Evolutionary conservation across 2,888 invertebrate species (phyloP).

Genomic region (Agonum fuliginosum): DNA sequence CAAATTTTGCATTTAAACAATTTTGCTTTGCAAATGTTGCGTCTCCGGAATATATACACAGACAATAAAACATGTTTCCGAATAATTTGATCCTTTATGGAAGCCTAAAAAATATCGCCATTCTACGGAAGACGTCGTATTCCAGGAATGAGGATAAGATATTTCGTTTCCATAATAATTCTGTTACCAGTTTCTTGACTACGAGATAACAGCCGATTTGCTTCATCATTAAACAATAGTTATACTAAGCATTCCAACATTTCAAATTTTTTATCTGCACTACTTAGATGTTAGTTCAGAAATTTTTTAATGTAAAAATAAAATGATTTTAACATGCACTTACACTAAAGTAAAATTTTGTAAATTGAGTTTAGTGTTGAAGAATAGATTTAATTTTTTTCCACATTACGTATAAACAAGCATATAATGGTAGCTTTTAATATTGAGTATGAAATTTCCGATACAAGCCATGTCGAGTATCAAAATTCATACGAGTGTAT

Average conservation of each 20-base stretch:
- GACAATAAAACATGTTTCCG: constrained; percentile 59
- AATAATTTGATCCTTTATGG: constrained; percentile 57
- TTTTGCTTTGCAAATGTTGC: constrained; percentile 55
- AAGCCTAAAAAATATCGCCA: constrained; percentile 39
- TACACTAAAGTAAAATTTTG: too few relatives aligned
- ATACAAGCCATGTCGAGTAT: too few relatives aligned
- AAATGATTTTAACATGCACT: too few relatives aligned
- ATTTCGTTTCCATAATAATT: constrained; percentile 25
- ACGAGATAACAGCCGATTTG: background rate
- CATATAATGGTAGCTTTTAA: too few relatives aligned
- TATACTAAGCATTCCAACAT: background rate
- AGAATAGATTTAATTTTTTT: too few relatives aligned
- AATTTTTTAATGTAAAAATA: too few relatives aligned
- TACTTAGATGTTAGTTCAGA: too few relatives aligned
- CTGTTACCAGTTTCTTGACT: background rate
- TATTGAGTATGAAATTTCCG: too few relatives aligned
- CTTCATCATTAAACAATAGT: background rate
- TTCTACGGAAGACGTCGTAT: constrained; percentile 15
- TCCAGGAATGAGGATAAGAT: constrained; percentile 31
- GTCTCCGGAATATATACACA: constrained; percentile 48
- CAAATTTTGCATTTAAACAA: constrained; percentile 59
- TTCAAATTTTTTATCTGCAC: too few relatives aligned
- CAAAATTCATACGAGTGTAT: too few relatives aligned
- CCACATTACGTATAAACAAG: too few relatives aligned
- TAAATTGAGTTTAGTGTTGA: too few relatives aligned